Evolutionary conservation across 2,797 vertebrate genomes (phyloP).

Genomic region (Sphenodon punctatus): DNA sequence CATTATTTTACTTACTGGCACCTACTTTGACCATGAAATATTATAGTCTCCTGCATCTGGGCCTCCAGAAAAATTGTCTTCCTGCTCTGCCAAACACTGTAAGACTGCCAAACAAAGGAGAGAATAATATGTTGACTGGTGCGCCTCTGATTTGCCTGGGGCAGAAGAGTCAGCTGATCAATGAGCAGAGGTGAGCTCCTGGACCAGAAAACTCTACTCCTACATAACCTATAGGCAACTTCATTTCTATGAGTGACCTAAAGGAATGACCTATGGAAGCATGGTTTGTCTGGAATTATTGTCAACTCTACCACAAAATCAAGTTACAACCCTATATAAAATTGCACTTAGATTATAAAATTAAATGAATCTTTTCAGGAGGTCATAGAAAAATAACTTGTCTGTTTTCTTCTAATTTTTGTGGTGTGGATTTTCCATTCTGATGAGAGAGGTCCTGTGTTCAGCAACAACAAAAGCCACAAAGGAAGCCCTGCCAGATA

Average conservation of each 20-base stretch:
- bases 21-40: neutral
- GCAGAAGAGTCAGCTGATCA: neutral
- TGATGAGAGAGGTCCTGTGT: neutral
- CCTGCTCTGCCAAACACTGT: neutral
- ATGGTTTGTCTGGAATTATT: too few relatives aligned
- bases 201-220: too few relatives aligned
- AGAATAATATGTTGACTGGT: neutral
- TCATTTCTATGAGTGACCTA: neutral
- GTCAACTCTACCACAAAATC: neutral
- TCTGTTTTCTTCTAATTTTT: neutral
- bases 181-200: too few relatives aligned
- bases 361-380: neutral
- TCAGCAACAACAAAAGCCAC: neutral
- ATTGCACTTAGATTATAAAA: neutral
- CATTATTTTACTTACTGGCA: neutral
- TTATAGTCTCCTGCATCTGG: constrained; percentile 11
- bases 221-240: neutral
- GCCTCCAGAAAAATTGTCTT: neutral
- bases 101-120: neutral
- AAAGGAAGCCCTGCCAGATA: neutral
- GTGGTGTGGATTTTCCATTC: neutral
- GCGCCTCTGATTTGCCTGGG: constrained; percentile 8
- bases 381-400: neutral
- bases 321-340: neutral
- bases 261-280: neutral